Evolutionary conservation across 1,140 invertebrate genomes (phyloP).

Genomic region (Caenorhabditis brenneri): DNA sequence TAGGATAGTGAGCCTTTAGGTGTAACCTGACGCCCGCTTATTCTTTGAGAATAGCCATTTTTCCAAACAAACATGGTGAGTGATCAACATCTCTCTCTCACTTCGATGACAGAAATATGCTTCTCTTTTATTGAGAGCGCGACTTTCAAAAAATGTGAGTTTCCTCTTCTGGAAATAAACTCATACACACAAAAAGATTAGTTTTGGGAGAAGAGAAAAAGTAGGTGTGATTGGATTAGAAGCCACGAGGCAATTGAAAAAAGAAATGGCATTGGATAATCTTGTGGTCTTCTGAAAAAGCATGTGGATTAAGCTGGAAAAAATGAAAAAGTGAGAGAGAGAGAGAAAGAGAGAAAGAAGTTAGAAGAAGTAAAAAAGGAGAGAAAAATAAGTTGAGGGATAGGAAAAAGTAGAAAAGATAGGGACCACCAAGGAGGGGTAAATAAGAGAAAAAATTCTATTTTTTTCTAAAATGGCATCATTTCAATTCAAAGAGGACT

Average conservation of each 20-base stretch:
- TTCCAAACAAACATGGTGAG: conserved; percentile 35
- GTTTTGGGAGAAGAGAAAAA: neutral
- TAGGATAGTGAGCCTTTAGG: conserved; percentile 21
- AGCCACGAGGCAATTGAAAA: conserved; percentile 2
- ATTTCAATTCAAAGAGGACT: neutral
- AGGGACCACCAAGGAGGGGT: conserved; percentile 13
- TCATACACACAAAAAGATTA: conserved; percentile 19
- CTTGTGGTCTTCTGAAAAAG: conserved; percentile 1
- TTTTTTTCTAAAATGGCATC: neutral
- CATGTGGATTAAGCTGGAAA: neutral
- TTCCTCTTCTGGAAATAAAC: neutral
- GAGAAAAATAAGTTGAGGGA: neutral
- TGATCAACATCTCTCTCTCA: conserved; percentile 3
- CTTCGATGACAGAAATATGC: neutral
- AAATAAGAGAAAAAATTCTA: neutral
- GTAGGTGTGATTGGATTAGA: conserved; percentile 39
- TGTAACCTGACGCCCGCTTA: conserved; percentile 37
- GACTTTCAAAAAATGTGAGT: conserved; percentile 30
- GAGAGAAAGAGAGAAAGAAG: neutral
- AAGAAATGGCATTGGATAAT: neutral
- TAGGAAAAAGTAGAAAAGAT: neutral
- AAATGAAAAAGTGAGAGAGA: neutral
- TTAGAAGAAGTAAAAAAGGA: neutral
- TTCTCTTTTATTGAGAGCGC: neutral
- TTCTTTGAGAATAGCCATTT: conserved; percentile 42